A percentile compares a stretch with the other conserved stretches of the same genome.
Conservation (phyloP, 2,113 vertebrate species). For the Malurus melanocephalus region DNA sequence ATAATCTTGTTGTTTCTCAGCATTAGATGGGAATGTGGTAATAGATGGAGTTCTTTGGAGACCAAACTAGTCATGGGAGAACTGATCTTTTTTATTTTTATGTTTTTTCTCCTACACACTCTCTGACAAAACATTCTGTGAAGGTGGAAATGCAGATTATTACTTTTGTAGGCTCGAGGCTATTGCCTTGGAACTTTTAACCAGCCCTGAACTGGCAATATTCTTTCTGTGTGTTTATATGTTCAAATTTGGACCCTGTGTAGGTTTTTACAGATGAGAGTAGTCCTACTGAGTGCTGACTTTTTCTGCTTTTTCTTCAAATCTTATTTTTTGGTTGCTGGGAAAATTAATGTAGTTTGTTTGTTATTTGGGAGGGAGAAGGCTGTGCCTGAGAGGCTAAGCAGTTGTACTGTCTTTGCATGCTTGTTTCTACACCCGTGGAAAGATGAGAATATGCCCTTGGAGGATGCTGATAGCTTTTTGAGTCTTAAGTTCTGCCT, state of each 20-base stretch:
- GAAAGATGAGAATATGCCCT: conserved; percentile 8
- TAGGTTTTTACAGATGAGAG: not conserved
- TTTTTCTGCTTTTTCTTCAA: not conserved
- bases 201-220: not conserved
- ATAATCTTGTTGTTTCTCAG: not conserved
- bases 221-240: not conserved
- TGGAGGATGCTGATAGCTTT: not conserved
- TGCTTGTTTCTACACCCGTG: not conserved
- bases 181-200: not conserved
- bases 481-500: conserved; percentile 1
- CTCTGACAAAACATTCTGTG: not conserved
- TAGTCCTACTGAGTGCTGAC: not conserved
- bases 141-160: not conserved
- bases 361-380: not conserved
- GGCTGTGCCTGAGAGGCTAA: not conserved
- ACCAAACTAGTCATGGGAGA: not conserved
- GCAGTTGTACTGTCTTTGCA: not conserved
- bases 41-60: not conserved
- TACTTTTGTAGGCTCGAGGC: not conserved
- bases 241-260: not conserved
- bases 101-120: not conserved
- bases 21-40: not conserved
- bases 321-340: not conserved
- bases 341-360: not conserved
- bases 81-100: not conserved